A percentile compares a stretch with the other conserved stretches of the same genome.
These are phyloP conservation scores for Didymodactylos carnosus DNA, from an alignment of 2,888 invertebrate genomes.

Conservation along the genomic window DNA sequence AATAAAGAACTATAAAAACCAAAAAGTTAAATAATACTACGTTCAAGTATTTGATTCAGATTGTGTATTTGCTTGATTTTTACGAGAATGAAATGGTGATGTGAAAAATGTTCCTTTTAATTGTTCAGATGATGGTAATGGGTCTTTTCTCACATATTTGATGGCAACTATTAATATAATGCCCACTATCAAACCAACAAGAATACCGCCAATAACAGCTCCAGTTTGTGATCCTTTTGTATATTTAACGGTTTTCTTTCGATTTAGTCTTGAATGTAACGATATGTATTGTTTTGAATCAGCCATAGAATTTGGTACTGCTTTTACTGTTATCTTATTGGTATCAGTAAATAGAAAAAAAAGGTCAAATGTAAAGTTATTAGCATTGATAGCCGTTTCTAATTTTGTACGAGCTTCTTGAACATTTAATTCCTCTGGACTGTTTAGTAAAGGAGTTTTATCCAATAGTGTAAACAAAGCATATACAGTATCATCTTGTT, in stretches of 20 bases:
- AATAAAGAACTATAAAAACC: no score
- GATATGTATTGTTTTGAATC: neutral
- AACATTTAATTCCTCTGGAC: neutral
- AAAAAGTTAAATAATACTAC: no score
- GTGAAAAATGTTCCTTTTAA: no score
- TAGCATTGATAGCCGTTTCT: neutral
- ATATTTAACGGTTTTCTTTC: neutral
- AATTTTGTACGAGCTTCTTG: neutral
- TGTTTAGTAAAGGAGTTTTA: neutral
- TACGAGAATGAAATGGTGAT: no score
- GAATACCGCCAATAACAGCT: neutral
- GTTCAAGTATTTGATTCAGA: no score
- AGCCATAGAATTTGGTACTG: neutral
- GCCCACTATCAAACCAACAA: neutral
- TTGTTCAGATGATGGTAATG: no score
- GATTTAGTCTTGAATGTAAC: neutral
- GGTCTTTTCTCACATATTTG: neutral
- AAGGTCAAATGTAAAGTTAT: neutral
- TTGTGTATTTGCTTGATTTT: no score
- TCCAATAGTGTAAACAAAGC: neutral
- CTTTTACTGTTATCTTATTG: neutral
- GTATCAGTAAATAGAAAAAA: neutral
- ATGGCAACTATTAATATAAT: neutral
- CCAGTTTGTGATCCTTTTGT: neutral
- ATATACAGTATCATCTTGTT: neutral